Conservation (phyloP, 2,888 invertebrate species). For the Dolomedes plantarius region DNA sequence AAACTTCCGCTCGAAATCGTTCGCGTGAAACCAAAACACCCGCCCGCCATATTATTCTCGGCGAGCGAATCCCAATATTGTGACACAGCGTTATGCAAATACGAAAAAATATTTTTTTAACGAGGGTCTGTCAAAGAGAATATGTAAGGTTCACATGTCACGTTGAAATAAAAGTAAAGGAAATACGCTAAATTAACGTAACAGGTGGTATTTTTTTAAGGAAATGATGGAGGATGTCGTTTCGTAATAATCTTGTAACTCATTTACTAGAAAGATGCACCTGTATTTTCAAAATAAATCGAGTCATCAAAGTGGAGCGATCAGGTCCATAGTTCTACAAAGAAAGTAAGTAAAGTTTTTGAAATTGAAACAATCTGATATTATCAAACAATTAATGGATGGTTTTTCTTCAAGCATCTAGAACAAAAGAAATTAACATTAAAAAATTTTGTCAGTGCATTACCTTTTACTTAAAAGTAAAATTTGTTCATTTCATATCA, state of each 20-base stretch:
- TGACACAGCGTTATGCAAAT: slow-evolving; percentile 63
- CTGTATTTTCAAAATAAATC: not conserved
- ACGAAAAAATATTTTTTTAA: slow-evolving; percentile 5
- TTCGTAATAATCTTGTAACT: slow-evolving; percentile 8
- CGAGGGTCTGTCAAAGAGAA: not conserved
- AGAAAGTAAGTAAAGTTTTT: too few relatives aligned
- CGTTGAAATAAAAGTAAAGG: slow-evolving; percentile 27
- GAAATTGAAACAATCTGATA: too few relatives aligned
- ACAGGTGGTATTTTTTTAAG: slow-evolving; percentile 27
- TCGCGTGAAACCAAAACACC: slow-evolving; percentile 21
- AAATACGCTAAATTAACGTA: slow-evolving; percentile 57
- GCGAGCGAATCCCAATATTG: slow-evolving; percentile 18
- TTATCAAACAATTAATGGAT: too few relatives aligned
- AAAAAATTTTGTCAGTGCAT: too few relatives aligned
- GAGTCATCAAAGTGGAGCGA: not conserved
- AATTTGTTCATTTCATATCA: too few relatives aligned
- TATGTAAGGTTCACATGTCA: slow-evolving; percentile 11
- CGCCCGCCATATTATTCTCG: not conserved
- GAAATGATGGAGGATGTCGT: not conserved
- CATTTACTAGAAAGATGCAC: slow-evolving; percentile 14
- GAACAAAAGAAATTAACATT: too few relatives aligned
- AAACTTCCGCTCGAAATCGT: slow-evolving; percentile 43
- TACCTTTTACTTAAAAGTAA: too few relatives aligned
- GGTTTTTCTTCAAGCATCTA: too few relatives aligned
- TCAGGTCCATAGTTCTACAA: too few relatives aligned